These are phyloP conservation scores for Mesocricetus auratus DNA, from an alignment of 2,113 vertebrate genomes.

Conservation along the genomic window DNA sequence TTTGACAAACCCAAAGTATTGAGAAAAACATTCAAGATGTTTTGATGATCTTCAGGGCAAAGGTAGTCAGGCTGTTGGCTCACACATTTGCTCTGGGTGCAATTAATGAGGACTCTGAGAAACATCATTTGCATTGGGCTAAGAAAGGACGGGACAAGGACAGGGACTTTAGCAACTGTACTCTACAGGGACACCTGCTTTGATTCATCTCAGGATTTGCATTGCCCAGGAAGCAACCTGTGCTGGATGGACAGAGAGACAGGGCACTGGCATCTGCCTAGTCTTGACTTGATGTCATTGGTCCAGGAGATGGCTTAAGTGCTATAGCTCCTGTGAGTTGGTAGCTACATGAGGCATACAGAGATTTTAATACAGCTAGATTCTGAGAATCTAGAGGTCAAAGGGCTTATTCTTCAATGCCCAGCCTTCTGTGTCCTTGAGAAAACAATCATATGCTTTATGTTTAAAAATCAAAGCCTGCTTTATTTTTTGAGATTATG, in stretches of 20 bases:
- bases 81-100: conserved; percentile 14
- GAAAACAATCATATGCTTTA: neutral
- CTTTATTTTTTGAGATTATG: conserved; percentile 56
- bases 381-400: neutral
- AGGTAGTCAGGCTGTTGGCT: conserved; percentile 41
- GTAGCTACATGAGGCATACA: neutral
- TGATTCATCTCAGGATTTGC: neutral
- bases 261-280: neutral
- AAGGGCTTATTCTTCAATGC: neutral
- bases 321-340: neutral
- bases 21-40: conserved; percentile 78
- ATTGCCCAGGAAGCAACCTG: neutral
- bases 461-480: neutral
- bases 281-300: neutral
- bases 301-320: neutral
- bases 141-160: neutral
- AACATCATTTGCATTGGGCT: neutral
- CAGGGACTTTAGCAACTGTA: neutral
- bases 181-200: neutral
- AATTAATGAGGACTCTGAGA: neutral
- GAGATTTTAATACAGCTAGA: neutral
- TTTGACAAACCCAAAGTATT: conserved; percentile 77
- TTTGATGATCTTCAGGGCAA: conserved; percentile 60
- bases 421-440: neutral
- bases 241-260: neutral